phyloP scores from a whole-genome alignment of 2,888 invertebrate genomes.

The Temnothorax rugatulus region DNA sequence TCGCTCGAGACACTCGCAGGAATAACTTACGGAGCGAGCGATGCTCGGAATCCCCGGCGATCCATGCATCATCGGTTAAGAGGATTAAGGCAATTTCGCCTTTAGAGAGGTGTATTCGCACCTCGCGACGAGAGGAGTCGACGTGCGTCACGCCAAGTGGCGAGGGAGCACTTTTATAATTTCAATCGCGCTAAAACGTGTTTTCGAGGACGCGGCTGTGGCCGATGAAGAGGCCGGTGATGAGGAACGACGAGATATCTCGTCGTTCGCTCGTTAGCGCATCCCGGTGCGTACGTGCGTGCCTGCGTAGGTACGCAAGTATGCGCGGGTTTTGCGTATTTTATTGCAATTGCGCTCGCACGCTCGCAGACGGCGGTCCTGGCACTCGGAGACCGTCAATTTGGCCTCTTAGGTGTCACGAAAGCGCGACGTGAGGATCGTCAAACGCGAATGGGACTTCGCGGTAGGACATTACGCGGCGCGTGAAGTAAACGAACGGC shows the following conservation, averaged over 20 bases:
- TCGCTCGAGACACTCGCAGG: neutral
- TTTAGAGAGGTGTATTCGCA: constrained; percentile 37
- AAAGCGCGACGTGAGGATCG: constrained; percentile 61
- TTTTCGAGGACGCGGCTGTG: constrained; percentile 38
- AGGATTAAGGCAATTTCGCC: constrained; percentile 49
- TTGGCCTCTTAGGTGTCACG: constrained; percentile 56
- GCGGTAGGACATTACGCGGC: constrained; percentile 45
- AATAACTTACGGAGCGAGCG: constrained; percentile 17
- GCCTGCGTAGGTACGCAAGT: constrained; percentile 2
- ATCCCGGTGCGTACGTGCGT: neutral
- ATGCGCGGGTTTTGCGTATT: constrained; percentile 38
- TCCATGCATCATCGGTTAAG: constrained; percentile 50
- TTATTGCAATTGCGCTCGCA: constrained; percentile 28
- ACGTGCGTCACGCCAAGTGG: constrained; percentile 38
- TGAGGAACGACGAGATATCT: constrained; percentile 34
- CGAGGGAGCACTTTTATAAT: constrained; percentile 44
- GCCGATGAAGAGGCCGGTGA: constrained; percentile 39
- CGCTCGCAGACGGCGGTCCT: neutral
- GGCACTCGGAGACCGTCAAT: constrained; percentile 52
- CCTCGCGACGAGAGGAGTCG: constrained; percentile 24
- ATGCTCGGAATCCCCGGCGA: constrained; percentile 34
- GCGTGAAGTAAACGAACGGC: constrained; percentile 38
- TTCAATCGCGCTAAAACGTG: constrained; percentile 40
- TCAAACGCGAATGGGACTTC: constrained; percentile 38
- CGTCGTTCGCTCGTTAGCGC: constrained; percentile 34